Evolutionary conservation across 2,888 invertebrate species (phyloP).

Genomic region (Brachylomia viminalis): DNA sequence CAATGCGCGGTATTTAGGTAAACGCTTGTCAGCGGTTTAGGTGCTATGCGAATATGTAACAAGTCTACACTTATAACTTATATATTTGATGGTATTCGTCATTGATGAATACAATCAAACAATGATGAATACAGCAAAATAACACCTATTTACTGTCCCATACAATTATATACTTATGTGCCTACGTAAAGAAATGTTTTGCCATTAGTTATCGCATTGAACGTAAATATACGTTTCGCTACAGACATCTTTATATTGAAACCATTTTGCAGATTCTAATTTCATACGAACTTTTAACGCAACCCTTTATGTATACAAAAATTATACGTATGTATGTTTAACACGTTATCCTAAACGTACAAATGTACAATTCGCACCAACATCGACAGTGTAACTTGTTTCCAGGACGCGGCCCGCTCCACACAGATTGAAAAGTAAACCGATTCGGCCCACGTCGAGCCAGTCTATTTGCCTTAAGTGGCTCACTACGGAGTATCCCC

Average conservation of each 20-base stretch:
- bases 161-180: too few species aligned
- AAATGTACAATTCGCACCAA: conserved; percentile 34
- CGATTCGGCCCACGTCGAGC: conserved; percentile 67
- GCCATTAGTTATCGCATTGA: neutral
- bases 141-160: neutral
- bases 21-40: too few species aligned
- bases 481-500: conserved; percentile 46
- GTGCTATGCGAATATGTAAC: too few species aligned
- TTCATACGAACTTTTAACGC: neutral
- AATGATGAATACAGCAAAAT: neutral
- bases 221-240: neutral
- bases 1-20: too few species aligned
- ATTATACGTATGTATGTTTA: conserved; percentile 9
- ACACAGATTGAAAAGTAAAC: conserved; percentile 72
- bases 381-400: conserved; percentile 35
- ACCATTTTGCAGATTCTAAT: neutral
- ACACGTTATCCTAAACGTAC: conserved; percentile 29
- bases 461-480: conserved; percentile 66
- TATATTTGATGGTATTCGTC: neutral
- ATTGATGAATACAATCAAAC: neutral
- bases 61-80: neutral
- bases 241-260: neutral
- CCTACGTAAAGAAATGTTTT: neutral
- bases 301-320: neutral
- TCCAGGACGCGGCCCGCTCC: conserved; percentile 8